Percentiles rank a stretch among this genome's conserved stretches.
Evolutionary conservation across 1,140 invertebrate genomes (phyloP).

Genomic region (Chironomus tepperi): DNA sequence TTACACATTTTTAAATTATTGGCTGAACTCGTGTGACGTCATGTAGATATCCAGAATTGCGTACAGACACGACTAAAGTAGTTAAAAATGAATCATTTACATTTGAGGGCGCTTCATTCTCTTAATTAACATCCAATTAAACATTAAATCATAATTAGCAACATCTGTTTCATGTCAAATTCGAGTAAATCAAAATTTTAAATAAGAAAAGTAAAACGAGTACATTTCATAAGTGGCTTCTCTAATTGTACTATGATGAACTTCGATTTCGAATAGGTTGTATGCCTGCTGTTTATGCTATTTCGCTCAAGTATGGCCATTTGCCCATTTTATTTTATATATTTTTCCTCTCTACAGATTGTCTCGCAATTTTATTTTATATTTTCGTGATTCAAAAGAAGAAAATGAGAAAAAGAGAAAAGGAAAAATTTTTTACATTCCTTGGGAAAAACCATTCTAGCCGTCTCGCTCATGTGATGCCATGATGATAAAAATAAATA

Average conservation of each 20-base stretch:
- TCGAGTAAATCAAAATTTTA: constrained; percentile 18
- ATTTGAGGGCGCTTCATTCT: neutral
- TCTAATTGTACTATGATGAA: constrained; percentile 9
- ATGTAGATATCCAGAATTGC: too few species aligned
- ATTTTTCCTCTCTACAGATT: too few species aligned
- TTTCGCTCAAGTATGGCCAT: neutral
- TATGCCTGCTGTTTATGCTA: too few species aligned
- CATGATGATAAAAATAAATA: too few species aligned
- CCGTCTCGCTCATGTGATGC: neutral
- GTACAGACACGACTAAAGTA: too few species aligned
- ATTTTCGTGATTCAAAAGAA: too few species aligned
- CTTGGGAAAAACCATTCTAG: neutral
- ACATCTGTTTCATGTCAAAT: constrained; percentile 23
- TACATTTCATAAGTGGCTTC: neutral
- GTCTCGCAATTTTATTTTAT: too few species aligned
- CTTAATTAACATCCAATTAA: constrained; percentile 20
- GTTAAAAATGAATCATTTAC: too few species aligned
- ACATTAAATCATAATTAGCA: constrained; percentile 21
- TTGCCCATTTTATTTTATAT: neutral
- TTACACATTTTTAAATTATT: too few species aligned
- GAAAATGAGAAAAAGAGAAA: neutral
- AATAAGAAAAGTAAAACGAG: neutral
- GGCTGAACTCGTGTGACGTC: too few species aligned
- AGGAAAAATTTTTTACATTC: constrained; percentile 1
- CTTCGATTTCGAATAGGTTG: neutral